phyloP scores from a whole-genome alignment of 2,888 invertebrate genomes.

The Empis stercorea region DNA sequence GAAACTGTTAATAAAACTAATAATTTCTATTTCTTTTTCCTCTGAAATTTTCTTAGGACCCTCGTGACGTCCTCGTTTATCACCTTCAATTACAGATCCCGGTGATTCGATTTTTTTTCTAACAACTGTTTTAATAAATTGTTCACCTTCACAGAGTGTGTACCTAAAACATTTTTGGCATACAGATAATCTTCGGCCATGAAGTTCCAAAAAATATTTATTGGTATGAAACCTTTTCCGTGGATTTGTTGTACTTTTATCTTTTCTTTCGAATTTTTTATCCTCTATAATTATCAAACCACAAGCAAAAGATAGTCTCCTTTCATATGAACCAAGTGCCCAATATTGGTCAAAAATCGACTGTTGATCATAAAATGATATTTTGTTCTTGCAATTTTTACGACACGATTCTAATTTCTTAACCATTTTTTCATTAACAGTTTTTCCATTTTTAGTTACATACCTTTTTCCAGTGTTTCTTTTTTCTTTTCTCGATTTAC shows the following conservation, averaged over 20 bases:
- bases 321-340: background rate
- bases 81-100: background rate
- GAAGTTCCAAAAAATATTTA: slow-evolving; percentile 10
- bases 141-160: slow-evolving; percentile 12
- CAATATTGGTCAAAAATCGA: background rate
- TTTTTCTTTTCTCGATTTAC: background rate
- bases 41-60: slow-evolving; percentile 6
- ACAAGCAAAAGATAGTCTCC: background rate
- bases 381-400: background rate
- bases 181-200: slow-evolving; percentile 11
- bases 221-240: slow-evolving; percentile 8
- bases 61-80: slow-evolving; percentile 9
- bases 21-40: slow-evolving; percentile 9
- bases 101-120: slow-evolving; percentile 9
- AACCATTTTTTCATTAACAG: background rate
- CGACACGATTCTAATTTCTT: background rate
- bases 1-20: slow-evolving; percentile 9
- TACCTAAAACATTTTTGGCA: slow-evolving; percentile 14
- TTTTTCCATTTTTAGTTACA: background rate
- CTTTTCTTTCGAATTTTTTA: slow-evolving; percentile 7
- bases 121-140: slow-evolving; percentile 13
- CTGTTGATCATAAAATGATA: background rate
- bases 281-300: slow-evolving; percentile 7
- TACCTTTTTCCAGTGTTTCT: background rate
- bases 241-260: slow-evolving; percentile 5